These are phyloP conservation scores for Vanessa atalanta DNA, from an alignment of 1,140 invertebrate genomes.

Conservation along the genomic window DNA sequence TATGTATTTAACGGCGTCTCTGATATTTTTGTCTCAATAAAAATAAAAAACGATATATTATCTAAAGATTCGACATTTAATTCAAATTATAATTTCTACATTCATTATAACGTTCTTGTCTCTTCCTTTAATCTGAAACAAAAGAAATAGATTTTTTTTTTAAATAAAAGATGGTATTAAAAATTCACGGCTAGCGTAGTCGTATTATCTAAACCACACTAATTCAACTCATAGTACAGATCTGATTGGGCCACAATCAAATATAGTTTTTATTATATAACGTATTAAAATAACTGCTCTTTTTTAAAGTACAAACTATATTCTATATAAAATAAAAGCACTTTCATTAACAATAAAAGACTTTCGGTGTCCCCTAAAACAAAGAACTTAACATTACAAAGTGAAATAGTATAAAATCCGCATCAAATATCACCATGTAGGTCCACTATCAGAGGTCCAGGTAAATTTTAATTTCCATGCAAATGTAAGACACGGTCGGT, in stretches of 20 bases:
- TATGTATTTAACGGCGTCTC: too few species aligned
- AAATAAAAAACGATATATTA: too few species aligned
- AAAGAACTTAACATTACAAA: constrained; percentile 13
- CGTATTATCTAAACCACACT: too few species aligned
- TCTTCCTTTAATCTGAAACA: not conserved
- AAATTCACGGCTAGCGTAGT: not conserved
- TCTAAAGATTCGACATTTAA: not conserved
- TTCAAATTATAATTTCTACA: not conserved
- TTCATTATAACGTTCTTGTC: too few species aligned
- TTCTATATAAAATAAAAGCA: too few species aligned
- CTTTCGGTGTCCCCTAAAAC: not conserved
- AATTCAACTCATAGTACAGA: too few species aligned
- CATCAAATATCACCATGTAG: constrained; percentile 45
- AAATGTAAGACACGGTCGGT: constrained; percentile 67
- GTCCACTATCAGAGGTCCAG: constrained; percentile 67
- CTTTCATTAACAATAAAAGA: not conserved
- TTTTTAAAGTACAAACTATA: too few species aligned
- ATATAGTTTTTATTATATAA: too few species aligned
- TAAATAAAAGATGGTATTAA: not conserved
- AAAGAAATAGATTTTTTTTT: not conserved
- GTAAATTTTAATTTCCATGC: constrained; percentile 80
- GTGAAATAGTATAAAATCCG: constrained; percentile 5
- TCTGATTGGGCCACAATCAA: too few species aligned
- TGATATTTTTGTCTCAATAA: too few species aligned
- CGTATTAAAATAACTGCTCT: too few species aligned